A percentile compares a stretch with the other conserved stretches of the same genome.
phyloP scores from a whole-genome alignment of 2,113 vertebrate genomes.

The Cololabis saira region DNA sequence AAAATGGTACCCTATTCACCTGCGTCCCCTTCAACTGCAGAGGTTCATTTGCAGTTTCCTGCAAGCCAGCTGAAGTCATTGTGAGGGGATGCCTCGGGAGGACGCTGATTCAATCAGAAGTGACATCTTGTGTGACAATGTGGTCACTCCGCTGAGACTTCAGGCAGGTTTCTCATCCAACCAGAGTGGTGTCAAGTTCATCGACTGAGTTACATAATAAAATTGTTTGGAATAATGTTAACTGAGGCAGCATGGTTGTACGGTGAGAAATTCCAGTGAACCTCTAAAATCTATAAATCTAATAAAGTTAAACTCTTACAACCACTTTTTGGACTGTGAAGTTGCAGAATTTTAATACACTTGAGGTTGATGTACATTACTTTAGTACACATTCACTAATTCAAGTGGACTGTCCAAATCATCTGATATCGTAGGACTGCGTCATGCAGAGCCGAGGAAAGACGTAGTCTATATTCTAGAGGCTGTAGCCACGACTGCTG shows the following conservation, averaged over 20 bases:
- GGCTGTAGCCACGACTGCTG: slow-evolving; percentile 48
- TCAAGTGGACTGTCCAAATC: slow-evolving; percentile 47
- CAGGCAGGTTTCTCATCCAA: too few species aligned
- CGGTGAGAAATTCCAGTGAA: too few species aligned
- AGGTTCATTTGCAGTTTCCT: too few species aligned
- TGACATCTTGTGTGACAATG: too few species aligned
- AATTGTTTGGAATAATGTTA: slow-evolving; percentile 17
- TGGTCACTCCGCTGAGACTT: too few species aligned
- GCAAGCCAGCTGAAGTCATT: too few species aligned
- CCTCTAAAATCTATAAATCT: too few species aligned
- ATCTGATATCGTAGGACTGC: slow-evolving; percentile 29
- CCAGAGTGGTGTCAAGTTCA: neutral
- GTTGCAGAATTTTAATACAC: slow-evolving; percentile 7
- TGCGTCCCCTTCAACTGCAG: too few species aligned
- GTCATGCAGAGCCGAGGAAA: slow-evolving; percentile 19
- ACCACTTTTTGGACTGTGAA: neutral
- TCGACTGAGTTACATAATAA: slow-evolving; percentile 24
- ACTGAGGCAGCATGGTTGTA: neutral
- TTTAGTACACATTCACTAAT: slow-evolving; percentile 14
- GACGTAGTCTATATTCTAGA: slow-evolving; percentile 40
- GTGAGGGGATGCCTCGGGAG: too few species aligned
- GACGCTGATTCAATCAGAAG: too few species aligned
- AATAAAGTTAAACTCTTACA: slow-evolving; percentile 4
- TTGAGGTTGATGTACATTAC: neutral
- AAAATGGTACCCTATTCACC: too few species aligned